Conservation (phyloP, 2,113 vertebrate genomes). For the Tautogolabrus adspersus region DNA sequence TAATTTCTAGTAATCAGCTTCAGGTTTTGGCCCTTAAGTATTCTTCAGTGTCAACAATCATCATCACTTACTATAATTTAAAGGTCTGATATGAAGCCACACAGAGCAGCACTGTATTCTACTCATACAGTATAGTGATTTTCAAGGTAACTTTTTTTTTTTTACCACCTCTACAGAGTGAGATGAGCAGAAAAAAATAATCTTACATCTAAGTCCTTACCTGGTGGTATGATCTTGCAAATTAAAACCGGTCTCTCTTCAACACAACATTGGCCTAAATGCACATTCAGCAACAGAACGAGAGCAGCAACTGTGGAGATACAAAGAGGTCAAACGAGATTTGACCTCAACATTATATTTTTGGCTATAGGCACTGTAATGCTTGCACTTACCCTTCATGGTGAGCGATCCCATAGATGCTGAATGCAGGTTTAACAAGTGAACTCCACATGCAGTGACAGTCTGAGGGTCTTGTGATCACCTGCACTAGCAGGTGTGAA, state of each 20-base stretch:
- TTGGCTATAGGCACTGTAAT: neutral
- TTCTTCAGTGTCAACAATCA: too few relatives aligned
- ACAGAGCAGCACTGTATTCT: too few relatives aligned
- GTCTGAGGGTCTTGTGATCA: conserved; percentile 25
- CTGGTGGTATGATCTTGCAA: conserved; percentile 57
- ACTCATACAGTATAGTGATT: too few relatives aligned
- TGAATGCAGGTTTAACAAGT: neutral
- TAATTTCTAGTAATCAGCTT: too few relatives aligned
- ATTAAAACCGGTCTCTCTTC: conserved; percentile 14
- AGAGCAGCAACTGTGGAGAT: conserved; percentile 29
- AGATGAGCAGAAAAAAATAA: neutral
- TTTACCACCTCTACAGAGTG: too few relatives aligned
- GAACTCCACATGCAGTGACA: neutral
- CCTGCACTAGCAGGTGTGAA: conserved; percentile 55
- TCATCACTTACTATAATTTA: too few relatives aligned
- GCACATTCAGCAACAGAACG: conserved; percentile 22
- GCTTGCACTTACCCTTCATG: conserved; percentile 58
- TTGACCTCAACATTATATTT: neutral
- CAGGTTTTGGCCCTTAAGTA: too few relatives aligned
- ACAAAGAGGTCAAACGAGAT: neutral
- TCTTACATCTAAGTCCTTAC: conserved; percentile 39
- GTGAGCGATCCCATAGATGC: neutral
- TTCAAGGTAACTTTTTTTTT: too few relatives aligned
- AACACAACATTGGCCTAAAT: conserved; percentile 28
- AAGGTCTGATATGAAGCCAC: too few relatives aligned